Conservation (phyloP, 2,888 invertebrate species). For the Xylophagus ater region DNA sequence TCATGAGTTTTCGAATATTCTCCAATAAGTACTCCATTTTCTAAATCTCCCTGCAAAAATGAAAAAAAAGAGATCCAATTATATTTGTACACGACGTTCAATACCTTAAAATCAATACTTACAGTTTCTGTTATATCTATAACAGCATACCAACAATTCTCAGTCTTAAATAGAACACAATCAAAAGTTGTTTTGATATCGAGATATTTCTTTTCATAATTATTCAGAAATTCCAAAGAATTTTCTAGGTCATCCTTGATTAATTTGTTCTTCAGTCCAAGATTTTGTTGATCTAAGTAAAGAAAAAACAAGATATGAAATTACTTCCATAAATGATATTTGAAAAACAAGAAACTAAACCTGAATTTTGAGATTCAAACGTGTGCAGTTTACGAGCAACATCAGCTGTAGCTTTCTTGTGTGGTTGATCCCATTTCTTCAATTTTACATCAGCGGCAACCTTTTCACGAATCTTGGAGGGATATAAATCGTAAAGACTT, state of each 20-base stretch:
- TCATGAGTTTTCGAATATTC: slow-evolving; percentile 72
- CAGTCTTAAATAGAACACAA: slow-evolving; percentile 87
- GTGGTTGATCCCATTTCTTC: slow-evolving; percentile 73
- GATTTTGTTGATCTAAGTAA: slow-evolving; percentile 38
- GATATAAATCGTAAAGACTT: slow-evolving; percentile 76
- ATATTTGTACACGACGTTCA: background rate
- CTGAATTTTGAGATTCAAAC: slow-evolving; percentile 56
- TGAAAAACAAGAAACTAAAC: slow-evolving; percentile 23
- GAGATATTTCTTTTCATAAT: slow-evolving; percentile 74
- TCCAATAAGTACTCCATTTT: slow-evolving; percentile 63
- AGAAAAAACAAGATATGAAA: background rate
- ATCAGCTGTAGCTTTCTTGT: slow-evolving; percentile 68
- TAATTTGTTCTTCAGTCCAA: slow-evolving; percentile 60
- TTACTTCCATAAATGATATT: too few species aligned
- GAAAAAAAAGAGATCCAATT: slow-evolving; percentile 73
- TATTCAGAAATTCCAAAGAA: slow-evolving; percentile 68
- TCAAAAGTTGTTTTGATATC: slow-evolving; percentile 87
- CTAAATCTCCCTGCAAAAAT: slow-evolving; percentile 68
- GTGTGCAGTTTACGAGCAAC: slow-evolving; percentile 62
- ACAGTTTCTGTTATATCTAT: slow-evolving; percentile 34
- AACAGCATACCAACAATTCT: slow-evolving; percentile 61
- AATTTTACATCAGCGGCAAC: slow-evolving; percentile 68
- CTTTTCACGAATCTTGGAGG: slow-evolving; percentile 69
- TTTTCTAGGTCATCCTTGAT: slow-evolving; percentile 82
- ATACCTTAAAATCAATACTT: slow-evolving; percentile 4